phyloP scores from a whole-genome alignment of 2,888 invertebrate species.

The Iphiclides podalirius region DNA sequence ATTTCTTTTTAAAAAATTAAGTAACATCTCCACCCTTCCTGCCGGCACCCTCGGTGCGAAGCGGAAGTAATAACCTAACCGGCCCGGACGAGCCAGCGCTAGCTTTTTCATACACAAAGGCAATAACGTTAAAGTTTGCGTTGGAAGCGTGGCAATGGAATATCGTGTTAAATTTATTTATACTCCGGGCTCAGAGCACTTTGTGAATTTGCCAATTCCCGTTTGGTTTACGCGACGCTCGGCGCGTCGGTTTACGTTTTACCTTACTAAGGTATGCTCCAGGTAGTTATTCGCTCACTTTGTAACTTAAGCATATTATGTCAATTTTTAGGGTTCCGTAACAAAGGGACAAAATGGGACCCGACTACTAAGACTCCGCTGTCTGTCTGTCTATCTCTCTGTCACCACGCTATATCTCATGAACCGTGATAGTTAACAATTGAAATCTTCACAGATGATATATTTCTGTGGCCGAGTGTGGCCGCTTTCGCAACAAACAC shows the following conservation, averaged over 20 bases:
- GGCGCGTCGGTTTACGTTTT: background rate
- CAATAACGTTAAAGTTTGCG: constrained; percentile 36
- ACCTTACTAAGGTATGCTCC: background rate
- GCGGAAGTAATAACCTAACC: constrained; percentile 54
- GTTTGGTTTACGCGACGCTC: constrained; percentile 4
- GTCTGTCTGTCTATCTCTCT: no score
- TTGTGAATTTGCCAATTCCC: constrained; percentile 19
- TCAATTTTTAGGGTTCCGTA: no score
- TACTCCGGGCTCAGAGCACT: constrained; percentile 11
- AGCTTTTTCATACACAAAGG: constrained; percentile 46
- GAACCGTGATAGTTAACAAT: no score
- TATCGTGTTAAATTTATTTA: constrained; percentile 21
- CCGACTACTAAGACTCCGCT: no score
- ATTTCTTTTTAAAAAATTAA: no score
- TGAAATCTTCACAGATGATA: no score
- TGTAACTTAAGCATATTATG: background rate
- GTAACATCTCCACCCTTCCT: no score
- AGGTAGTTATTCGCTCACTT: background rate
- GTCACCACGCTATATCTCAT: no score
- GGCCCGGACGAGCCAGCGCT: constrained; percentile 41
- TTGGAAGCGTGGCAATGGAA: constrained; percentile 39
- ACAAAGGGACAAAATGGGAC: no score
- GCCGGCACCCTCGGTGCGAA: constrained; percentile 33
- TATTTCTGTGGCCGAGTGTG: no score
- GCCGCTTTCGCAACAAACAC: no score